A percentile compares a stretch with the other conserved stretches of the same genome.
Conservation (phyloP, 2,888 invertebrate genomes). For the Pomacea canaliculata region DNA sequence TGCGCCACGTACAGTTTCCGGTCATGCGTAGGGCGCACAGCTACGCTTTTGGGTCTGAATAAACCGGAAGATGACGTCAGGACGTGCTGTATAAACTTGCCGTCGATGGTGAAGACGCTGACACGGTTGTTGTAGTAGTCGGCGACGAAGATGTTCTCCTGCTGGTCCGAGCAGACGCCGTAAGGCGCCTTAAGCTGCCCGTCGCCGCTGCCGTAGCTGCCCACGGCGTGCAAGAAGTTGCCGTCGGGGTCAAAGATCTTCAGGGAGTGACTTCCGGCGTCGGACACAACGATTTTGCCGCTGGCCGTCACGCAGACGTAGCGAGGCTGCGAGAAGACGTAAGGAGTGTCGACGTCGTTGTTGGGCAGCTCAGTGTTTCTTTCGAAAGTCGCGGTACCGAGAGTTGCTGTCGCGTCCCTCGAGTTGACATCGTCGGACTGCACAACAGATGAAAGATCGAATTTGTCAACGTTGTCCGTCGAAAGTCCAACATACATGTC, state of each 20-base stretch:
- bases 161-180: slow-evolving; percentile 70
- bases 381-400: too few relatives aligned
- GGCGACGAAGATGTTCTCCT: slow-evolving; percentile 71
- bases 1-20: slow-evolving; percentile 38
- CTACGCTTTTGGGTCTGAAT: slow-evolving; percentile 38
- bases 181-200: slow-evolving; percentile 72
- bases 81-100: slow-evolving; percentile 49
- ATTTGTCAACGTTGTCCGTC: background rate
- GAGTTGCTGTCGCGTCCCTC: too few relatives aligned
- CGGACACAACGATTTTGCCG: slow-evolving; percentile 70
- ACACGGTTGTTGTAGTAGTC: slow-evolving; percentile 71
- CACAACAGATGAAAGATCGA: too few relatives aligned
- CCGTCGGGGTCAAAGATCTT: slow-evolving; percentile 70
- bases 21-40: slow-evolving; percentile 30
- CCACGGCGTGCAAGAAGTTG: slow-evolving; percentile 69
- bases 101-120: slow-evolving; percentile 45
- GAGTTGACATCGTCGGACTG: too few relatives aligned
- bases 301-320: slow-evolving; percentile 70
- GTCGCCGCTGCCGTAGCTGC: slow-evolving; percentile 69
- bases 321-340: slow-evolving; percentile 71
- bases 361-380: background rate
- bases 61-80: slow-evolving; percentile 39
- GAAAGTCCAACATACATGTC: background rate
- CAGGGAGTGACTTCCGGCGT: slow-evolving; percentile 72
- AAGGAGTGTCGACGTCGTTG: background rate